Evolutionary conservation across 2,113 vertebrate genomes (phyloP), one percentile per base, ranked within the genome.

Genomic region (Cyprinodon tularosa): DNA sequence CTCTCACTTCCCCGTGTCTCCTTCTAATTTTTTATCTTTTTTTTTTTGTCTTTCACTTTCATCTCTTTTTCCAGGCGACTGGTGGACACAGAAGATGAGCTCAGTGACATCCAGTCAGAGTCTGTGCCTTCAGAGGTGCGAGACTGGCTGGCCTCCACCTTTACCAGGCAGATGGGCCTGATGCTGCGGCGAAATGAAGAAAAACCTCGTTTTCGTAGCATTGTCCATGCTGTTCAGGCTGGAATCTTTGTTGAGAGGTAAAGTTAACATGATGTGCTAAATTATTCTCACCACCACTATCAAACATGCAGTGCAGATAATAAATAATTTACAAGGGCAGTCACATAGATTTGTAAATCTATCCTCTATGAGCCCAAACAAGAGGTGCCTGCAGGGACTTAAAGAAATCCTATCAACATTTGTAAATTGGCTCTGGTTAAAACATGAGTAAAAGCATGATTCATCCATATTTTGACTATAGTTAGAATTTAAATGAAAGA

Each of bases 241-340:
- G 98, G 98, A 47, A 99, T 99, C 90, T 99, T 99, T 84, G 98
- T 99, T 17, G 98, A 99, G 91, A 97, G 98, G 98, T 99, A 80
- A 57, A 70, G 20, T 53, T 22, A 14, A 42, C 39, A 36, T 42
- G 12, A 65, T 11, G 62, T 36, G 64, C 65, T 61, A 74, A 45
- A 75, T 69, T 37, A 66, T 38, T 15, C 53, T 47, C 37, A 71
- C 69, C 45, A 12, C 10, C 50, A 74, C 29, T 57, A 36, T 44
- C 2, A 3, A 6, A 3, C 73, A 39, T 8, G 38, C 11, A 60
- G 59, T 48, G 66, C 15, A 38, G 12, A 4, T 69, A 29, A 7
- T 84, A 15, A 83, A 83, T 72, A 81, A 85, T 83, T 70, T 7
- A 78, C 37, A 48, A 40, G 44, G 66, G 66, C 67, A 47, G 39